Evolutionary conservation across 2,888 invertebrate species (phyloP).

Genomic region (Eumacrocentrus americanus): DNA sequence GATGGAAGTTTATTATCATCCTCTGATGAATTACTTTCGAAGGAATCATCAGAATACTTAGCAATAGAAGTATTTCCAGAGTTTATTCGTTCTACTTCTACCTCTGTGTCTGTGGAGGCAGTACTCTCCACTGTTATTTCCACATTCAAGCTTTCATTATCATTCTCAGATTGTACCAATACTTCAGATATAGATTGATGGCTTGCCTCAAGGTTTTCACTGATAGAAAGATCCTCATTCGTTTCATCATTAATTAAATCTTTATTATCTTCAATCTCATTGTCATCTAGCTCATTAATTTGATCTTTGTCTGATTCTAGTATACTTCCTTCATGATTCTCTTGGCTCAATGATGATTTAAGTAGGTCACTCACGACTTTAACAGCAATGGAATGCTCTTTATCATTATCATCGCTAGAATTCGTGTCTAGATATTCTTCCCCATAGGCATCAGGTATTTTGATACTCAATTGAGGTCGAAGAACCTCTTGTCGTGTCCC

Average conservation of each 20-base stretch:
- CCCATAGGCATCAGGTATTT: slow-evolving; percentile 38
- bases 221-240: slow-evolving; percentile 17
- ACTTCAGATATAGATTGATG: background rate
- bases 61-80: background rate
- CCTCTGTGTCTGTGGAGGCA: slow-evolving; percentile 4
- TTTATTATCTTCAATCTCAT: background rate
- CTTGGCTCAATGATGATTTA: background rate
- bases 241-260: background rate
- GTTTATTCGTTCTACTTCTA: background rate
- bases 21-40: slow-evolving; percentile 26
- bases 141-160: background rate
- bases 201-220: slow-evolving; percentile 22
- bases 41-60: slow-evolving; percentile 33
- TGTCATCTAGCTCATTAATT: slow-evolving; percentile 15
- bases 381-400: background rate
- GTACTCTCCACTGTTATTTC: background rate
- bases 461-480: slow-evolving; percentile 37
- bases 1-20: background rate
- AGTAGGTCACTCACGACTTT: background rate
- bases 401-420: slow-evolving; percentile 13
- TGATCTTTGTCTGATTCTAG: background rate
- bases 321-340: background rate
- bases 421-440: slow-evolving; percentile 32
- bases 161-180: background rate
- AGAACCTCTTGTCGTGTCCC: slow-evolving; percentile 11